These are phyloP conservation scores for Anguilla obscura DNA, from an alignment of 2,797 vertebrate genomes.

Conservation along the genomic window DNA sequence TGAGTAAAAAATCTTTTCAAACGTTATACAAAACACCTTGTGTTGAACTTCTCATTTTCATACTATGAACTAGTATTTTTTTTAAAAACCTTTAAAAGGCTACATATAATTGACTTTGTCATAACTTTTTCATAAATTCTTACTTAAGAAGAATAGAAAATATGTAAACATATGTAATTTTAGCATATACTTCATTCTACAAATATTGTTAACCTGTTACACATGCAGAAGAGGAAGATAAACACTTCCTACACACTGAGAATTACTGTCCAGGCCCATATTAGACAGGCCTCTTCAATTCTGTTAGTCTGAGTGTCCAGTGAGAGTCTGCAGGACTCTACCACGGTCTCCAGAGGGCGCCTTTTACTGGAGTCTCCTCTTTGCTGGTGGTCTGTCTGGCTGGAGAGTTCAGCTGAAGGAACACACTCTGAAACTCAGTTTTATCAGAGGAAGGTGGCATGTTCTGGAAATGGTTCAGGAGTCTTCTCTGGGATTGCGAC, in stretches of 20 bases:
- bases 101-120: neutral
- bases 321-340: conserved; percentile 43
- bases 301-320: neutral
- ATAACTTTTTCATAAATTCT: neutral
- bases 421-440: conserved; percentile 44
- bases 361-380: conserved; percentile 45
- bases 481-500: conserved; percentile 46
- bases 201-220: conserved; percentile 14
- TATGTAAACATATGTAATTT: neutral
- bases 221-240: conserved; percentile 10
- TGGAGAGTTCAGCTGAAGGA: conserved; percentile 47
- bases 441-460: conserved; percentile 48
- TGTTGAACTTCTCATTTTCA: neutral
- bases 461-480: conserved; percentile 53
- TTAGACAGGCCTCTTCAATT: conserved; percentile 8
- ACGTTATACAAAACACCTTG: neutral
- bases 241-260: conserved; percentile 13
- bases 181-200: neutral
- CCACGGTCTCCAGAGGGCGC: conserved; percentile 58
- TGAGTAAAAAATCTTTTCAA: neutral
- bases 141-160: neutral
- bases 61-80: neutral
- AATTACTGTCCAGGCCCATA: conserved; percentile 14
- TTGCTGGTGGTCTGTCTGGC: conserved; percentile 46
- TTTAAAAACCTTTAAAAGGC: neutral